These are phyloP conservation scores for Alosa sapidissima DNA, from an alignment of 2,797 vertebrate species.

Conservation along the genomic window DNA sequence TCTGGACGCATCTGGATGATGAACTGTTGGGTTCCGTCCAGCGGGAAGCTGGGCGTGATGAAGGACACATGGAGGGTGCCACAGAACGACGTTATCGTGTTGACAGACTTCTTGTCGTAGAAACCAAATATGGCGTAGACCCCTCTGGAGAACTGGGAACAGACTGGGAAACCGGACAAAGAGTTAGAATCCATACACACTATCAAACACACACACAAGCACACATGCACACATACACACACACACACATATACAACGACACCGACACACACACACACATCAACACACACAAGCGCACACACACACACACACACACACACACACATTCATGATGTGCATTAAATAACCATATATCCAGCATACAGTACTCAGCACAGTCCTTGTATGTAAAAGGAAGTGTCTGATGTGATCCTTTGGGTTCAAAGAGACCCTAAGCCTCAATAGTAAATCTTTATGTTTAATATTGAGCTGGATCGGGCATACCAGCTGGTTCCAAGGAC, in stretches of 20 bases:
- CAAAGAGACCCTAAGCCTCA: neutral
- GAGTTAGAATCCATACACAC: neutral
- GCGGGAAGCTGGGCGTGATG: conserved; percentile 97
- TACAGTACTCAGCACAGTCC: neutral
- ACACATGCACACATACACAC: neutral
- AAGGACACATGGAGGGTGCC: conserved; percentile 98
- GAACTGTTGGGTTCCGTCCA: conserved; percentile 94
- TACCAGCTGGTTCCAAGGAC: neutral
- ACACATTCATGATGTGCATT: too few species aligned
- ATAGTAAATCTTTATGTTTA: neutral
- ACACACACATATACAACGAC: neutral
- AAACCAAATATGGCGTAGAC: conserved; percentile 99
- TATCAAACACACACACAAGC: neutral
- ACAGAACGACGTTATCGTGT: conserved; percentile 98
- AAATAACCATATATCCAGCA: too few species aligned
- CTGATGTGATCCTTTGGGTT: neutral
- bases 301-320: too few species aligned
- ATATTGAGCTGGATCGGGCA: neutral
- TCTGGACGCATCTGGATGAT: conserved; percentile 99
- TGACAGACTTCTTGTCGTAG: conserved; percentile 99
- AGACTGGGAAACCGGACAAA: conserved; percentile 74
- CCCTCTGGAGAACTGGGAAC: conserved; percentile 98
- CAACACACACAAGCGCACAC: neutral
- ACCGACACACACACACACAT: too few species aligned
- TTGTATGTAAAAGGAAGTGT: too few species aligned